These are phyloP conservation scores for Typhlichthys subterraneus DNA, from an alignment of 2,797 vertebrate genomes.

Conservation along the genomic window DNA sequence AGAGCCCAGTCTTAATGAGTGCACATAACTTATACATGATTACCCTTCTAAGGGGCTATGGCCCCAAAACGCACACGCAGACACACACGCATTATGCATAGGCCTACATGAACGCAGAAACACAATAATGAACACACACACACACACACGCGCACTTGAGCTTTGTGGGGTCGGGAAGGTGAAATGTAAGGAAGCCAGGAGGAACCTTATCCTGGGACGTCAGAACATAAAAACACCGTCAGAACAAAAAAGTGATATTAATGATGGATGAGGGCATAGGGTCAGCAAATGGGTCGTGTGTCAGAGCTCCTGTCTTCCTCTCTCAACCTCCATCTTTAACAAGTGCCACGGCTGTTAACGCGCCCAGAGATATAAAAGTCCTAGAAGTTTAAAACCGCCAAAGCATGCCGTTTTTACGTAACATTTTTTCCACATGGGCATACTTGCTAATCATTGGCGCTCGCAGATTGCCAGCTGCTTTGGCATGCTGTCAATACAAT, in stretches of 20 bases:
- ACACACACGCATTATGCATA: background rate
- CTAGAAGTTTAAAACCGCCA: no score
- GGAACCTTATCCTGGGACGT: constrained; percentile 48
- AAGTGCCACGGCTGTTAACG: no score
- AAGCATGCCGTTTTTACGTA: no score
- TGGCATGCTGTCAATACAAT: no score
- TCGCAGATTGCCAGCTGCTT: no score
- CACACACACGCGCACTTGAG: constrained; percentile 29
- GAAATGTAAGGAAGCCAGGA: constrained; percentile 62
- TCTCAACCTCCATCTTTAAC: background rate
- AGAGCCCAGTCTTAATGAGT: constrained; percentile 88
- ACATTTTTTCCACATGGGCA: no score
- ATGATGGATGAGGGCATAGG: constrained; percentile 65
- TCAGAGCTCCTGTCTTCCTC: constrained; percentile 23
- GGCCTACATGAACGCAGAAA: background rate
- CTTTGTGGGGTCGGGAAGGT: constrained; percentile 42
- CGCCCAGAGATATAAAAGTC: no score
- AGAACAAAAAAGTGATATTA: constrained; percentile 65
- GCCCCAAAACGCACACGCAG: constrained; percentile 49
- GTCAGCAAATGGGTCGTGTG: constrained; percentile 51
- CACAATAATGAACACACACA: background rate
- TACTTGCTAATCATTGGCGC: no score
- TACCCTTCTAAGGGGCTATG: constrained; percentile 60
- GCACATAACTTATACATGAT: constrained; percentile 88
- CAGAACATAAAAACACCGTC: constrained; percentile 46